Evolutionary conservation across 2,888 invertebrate genomes (phyloP).

Genomic region (Lamproptera curius): DNA sequence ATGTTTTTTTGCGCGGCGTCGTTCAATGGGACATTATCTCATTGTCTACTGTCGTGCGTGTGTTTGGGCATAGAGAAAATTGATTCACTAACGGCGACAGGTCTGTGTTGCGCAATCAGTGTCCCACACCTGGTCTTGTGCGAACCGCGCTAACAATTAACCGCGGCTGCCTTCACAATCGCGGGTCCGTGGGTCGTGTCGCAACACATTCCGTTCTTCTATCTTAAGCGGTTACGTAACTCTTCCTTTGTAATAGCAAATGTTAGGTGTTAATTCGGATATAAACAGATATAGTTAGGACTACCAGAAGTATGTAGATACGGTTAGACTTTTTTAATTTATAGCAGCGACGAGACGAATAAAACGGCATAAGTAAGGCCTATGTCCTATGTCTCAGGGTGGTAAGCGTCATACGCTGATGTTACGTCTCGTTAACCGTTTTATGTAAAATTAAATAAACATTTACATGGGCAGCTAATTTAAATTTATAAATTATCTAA

Average conservation of each 20-base stretch:
- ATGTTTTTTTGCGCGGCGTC: constrained; percentile 38
- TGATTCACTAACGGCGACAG: constrained; percentile 45
- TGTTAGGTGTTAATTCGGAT: constrained; percentile 22
- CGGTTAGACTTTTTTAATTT: too few relatives aligned
- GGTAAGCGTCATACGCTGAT: too few relatives aligned
- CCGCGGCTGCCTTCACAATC: constrained; percentile 43
- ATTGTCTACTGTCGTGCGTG: constrained; percentile 52
- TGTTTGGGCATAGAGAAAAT: constrained; percentile 45
- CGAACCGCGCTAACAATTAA: constrained; percentile 51
- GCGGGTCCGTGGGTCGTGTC: constrained; percentile 63
- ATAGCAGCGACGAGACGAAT: too few relatives aligned
- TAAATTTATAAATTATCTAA: too few relatives aligned
- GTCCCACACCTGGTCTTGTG: constrained; percentile 46
- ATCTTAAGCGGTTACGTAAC: constrained; percentile 51
- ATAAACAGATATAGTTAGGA: too few relatives aligned
- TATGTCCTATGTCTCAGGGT: too few relatives aligned
- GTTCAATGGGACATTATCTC: constrained; percentile 56
- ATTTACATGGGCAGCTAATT: too few relatives aligned
- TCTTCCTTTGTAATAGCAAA: constrained; percentile 38
- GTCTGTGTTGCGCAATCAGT: constrained; percentile 51
- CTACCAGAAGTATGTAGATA: too few relatives aligned
- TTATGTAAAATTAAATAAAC: too few relatives aligned
- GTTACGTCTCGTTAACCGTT: too few relatives aligned
- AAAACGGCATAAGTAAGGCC: too few relatives aligned
- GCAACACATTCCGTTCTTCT: constrained; percentile 62